phyloP scores from a whole-genome alignment of 2,797 vertebrate genomes.

The Chanos chanos region DNA sequence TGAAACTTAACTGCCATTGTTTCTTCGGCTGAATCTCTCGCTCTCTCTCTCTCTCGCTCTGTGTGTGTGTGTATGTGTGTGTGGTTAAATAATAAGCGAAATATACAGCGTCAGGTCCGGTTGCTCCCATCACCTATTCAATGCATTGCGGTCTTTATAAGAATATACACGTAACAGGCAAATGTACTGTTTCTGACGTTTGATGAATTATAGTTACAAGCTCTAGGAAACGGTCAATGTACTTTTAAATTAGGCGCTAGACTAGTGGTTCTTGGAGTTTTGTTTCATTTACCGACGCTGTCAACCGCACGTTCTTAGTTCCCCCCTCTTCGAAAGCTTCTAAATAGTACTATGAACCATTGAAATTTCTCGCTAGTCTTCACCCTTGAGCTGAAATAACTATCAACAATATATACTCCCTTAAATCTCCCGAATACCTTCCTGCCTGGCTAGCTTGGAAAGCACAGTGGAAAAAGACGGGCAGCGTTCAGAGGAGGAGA shows the following conservation, averaged over 20 bases:
- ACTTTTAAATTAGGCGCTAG: slow-evolving; percentile 32
- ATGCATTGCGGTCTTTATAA: too few relatives aligned
- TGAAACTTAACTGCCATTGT: slow-evolving; percentile 1
- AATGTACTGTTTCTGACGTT: too few relatives aligned
- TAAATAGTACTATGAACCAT: slow-evolving; percentile 63
- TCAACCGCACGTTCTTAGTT: slow-evolving; percentile 30
- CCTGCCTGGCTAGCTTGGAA: slow-evolving; percentile 75
- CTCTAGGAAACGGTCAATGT: slow-evolving; percentile 22
- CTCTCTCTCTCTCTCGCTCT: too few relatives aligned
- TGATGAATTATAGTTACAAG: too few relatives aligned
- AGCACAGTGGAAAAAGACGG: slow-evolving; percentile 68
- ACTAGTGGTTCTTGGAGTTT: slow-evolving; percentile 29
- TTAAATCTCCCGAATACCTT: slow-evolving; percentile 78
- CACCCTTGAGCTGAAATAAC: slow-evolving; percentile 74
- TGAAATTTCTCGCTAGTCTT: slow-evolving; percentile 65
- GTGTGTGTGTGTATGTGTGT: too few relatives aligned
- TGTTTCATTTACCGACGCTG: too few relatives aligned
- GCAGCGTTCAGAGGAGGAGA: slow-evolving; percentile 61
- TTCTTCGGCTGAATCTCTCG: neutral
- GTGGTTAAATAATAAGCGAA: too few relatives aligned
- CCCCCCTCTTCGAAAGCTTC: slow-evolving; percentile 36
- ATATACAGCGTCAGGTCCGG: too few relatives aligned
- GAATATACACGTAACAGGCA: too few relatives aligned
- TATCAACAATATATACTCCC: slow-evolving; percentile 68
- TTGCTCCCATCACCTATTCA: too few relatives aligned